Evolutionary conservation across 2,888 invertebrate species (phyloP), one percentile per base, ranked within the genome.

Genomic region (Xestia xanthographa): DNA sequence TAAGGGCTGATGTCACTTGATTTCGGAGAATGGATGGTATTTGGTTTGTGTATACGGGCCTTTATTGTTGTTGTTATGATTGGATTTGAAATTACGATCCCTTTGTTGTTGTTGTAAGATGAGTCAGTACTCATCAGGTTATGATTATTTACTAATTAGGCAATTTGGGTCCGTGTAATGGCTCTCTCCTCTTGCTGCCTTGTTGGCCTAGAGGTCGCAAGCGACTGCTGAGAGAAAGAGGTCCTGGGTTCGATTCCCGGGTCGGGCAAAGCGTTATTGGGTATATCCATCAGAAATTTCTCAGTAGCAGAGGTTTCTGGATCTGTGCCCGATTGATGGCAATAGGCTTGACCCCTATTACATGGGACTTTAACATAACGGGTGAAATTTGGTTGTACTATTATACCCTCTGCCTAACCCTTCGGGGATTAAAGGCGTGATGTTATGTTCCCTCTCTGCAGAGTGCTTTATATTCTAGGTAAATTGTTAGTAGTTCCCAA

Each of bases 1-100:
- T 85, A 84, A 79, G 82, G 86, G 79, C 69, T 84, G 66, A 70
- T 48, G 80, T 70, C 69, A 67, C 12, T 56, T 3, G 22, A 17
- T 20, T 79, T 80, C 77, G 66, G n/a, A 43, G 79, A 80, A 80
- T 62, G 58, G 29, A 45, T 4, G 29, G 58, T 65, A 45, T 60
- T 53, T 38, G 2, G 66, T 45, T 26, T 72, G n/a, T 72, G 53
- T 72, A 34, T 43, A 43, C 5, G 9, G 22, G 34, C 12, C 17
- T 63, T 73, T 53, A 45, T 75, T 73, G 34, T 63, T 63, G 41
- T 63, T 63, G 26, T 60, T 73, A 26, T 48, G 14, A 58, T 70
- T 26, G 14, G 2, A 8, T 8, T 29, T 69, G 26, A 14, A 34
- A 58, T 17, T 14, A 68, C 34, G 14, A 29, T 8, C 20, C 34